Evolutionary conservation across 2,797 vertebrate genomes (phyloP), one percentile per base, ranked within the genome.

Genomic region (Halcyon chelicuti): DNA sequence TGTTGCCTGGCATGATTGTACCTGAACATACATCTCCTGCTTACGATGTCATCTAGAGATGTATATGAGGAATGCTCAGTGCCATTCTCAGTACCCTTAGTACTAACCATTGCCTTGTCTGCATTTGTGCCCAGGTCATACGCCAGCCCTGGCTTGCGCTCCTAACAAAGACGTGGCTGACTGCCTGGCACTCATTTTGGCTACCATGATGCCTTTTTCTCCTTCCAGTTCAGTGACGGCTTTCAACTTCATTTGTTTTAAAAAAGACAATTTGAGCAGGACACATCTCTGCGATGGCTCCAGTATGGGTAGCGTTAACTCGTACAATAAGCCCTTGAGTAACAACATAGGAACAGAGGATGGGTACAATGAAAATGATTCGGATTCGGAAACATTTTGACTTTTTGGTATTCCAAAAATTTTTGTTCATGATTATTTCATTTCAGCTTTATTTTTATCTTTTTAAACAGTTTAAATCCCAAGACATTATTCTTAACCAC

Each of bases 121-220:
- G 98, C 98, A 22, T 98, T 98, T 98, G 98, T 97, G 98, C 98
- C 98, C 98, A 99, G 99, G 99, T 99, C 98, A 99, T 97, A 99
- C 99, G 67, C 99, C 99, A 97, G 99, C 99, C 99, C 99, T 99
- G 98, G 99, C 99, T 99, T 99, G 99, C 37, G 99, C 99, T 98
- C 99, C 99, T 98, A 99, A 99, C 99, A 99, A 98, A 98, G 99
- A 99, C 97, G 99, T 99, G 98, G 99, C 99, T 98, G 99, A 99
- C 98, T 99, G 99, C 98, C 99, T 99, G 99, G 99, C 99, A 98
- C 99, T 99, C 98, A 99, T 99, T 99, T 98, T 99, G 99, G 99
- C 99, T 98, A 98, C 99, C 99, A 99, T 99, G 99, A 99, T 99
- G 99, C 99, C 99, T 99, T 99, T 99, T 98, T 99, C 99, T 99